Conservation (phyloP, 2,888 invertebrate species). For the Ophonus ardosiacus region DNA sequence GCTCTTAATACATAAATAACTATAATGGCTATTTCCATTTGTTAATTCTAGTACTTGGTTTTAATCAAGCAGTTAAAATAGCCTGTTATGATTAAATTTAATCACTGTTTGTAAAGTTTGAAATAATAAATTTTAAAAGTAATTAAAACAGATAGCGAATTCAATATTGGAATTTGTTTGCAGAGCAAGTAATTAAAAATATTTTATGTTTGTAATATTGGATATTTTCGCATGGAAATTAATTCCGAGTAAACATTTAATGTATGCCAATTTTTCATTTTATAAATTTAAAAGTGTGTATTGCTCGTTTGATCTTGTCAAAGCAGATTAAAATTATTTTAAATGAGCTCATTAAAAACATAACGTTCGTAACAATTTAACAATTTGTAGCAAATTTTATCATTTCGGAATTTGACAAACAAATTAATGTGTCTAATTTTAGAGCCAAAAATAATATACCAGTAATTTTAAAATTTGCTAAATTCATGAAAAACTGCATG, state of each 20-base stretch:
- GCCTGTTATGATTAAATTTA: slow-evolving; percentile 24
- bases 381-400: neutral
- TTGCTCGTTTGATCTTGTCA: neutral
- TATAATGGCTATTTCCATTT: neutral
- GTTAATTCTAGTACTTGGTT: slow-evolving; percentile 4
- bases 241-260: neutral
- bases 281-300: neutral
- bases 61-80: slow-evolving; percentile 34
- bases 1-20: too few relatives aligned
- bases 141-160: slow-evolving; percentile 14
- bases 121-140: slow-evolving; percentile 26
- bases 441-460: too few relatives aligned
- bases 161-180: slow-evolving; percentile 8
- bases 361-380: neutral
- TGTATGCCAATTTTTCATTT: neutral
- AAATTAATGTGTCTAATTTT: too few relatives aligned
- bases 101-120: slow-evolving; percentile 13
- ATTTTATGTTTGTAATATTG: slow-evolving; percentile 12
- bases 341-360: neutral
- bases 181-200: neutral
- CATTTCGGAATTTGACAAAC: neutral
- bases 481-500: too few relatives aligned
- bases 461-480: too few relatives aligned
- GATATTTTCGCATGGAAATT: neutral
- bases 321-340: neutral